Evolutionary conservation across 2,888 invertebrate genomes (phyloP).

Genomic region (Toxonevra muliebris): DNA sequence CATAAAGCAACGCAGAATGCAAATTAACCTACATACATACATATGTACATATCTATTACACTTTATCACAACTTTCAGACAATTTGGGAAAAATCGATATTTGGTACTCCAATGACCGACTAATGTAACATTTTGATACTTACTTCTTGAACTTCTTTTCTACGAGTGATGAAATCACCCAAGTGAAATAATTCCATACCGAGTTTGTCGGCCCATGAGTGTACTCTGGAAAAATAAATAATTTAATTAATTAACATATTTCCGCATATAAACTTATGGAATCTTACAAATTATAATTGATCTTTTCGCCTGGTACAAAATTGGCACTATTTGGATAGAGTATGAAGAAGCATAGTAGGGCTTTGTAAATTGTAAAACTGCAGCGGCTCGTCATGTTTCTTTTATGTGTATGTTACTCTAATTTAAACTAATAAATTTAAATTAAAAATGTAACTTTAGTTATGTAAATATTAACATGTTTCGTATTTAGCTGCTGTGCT

Average conservation of each 20-base stretch:
- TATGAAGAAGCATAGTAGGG: slow-evolving; percentile 53
- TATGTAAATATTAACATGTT: slow-evolving; percentile 9
- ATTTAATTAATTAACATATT: too few species aligned
- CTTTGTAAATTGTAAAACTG: slow-evolving; percentile 47
- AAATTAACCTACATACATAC: slow-evolving; percentile 19
- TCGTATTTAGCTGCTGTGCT: background rate
- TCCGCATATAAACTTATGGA: too few species aligned
- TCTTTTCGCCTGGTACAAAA: slow-evolving; percentile 60
- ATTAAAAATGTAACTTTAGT: background rate
- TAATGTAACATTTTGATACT: slow-evolving; percentile 43
- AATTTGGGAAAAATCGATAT: slow-evolving; percentile 58
- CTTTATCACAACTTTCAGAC: background rate
- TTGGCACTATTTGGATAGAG: slow-evolving; percentile 58
- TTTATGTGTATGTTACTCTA: background rate
- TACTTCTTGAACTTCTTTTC: slow-evolving; percentile 81
- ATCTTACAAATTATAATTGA: slow-evolving; percentile 63
- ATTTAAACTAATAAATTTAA: slow-evolving; percentile 16
- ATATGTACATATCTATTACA: slow-evolving; percentile 2
- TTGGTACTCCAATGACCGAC: slow-evolving; percentile 2
- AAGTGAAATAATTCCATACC: slow-evolving; percentile 83
- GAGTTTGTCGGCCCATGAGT: slow-evolving; percentile 83
- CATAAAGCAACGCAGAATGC: too few species aligned
- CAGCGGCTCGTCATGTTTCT: slow-evolving; percentile 38
- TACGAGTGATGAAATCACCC: slow-evolving; percentile 81
- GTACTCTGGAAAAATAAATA: slow-evolving; percentile 69